phyloP scores from a whole-genome alignment of 2,113 vertebrate genomes.

The Mus pahari region DNA sequence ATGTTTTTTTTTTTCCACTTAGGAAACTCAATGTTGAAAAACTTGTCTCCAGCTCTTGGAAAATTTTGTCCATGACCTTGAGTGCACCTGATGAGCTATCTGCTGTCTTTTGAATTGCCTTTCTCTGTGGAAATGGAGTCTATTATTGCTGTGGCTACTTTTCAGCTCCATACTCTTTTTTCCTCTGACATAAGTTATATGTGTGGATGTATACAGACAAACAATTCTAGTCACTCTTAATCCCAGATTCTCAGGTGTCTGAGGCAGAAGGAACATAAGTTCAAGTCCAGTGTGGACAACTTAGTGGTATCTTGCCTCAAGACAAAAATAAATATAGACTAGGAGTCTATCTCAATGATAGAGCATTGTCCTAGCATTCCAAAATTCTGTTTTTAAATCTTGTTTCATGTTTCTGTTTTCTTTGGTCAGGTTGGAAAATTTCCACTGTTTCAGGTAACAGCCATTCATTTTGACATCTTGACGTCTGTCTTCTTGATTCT shows the following conservation, averaged over 20 bases:
- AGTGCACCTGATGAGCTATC: background rate
- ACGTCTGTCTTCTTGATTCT: background rate
- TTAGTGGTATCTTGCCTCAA: background rate
- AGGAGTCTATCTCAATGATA: background rate
- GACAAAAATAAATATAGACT: background rate
- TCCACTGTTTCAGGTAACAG: background rate
- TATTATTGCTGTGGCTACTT: background rate
- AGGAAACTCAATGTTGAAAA: background rate
- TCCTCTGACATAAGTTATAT: background rate
- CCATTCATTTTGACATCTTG: background rate
- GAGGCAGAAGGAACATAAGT: background rate
- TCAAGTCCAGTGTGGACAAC: background rate
- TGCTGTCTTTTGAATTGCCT: background rate
- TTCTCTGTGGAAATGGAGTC: background rate
- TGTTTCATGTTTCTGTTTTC: background rate
- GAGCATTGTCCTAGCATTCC: background rate
- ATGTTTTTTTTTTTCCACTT: background rate
- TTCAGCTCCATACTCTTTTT: background rate
- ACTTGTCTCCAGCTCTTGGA: background rate
- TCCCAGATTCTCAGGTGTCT: background rate
- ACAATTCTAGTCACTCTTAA: background rate
- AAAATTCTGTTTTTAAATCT: background rate
- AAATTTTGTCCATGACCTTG: background rate
- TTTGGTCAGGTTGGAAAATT: background rate
- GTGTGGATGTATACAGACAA: background rate